A percentile compares a stretch with the other conserved stretches of the same genome.
These are phyloP conservation scores for human (Homo sapiens) DNA, from an alignment of 2,113 vertebrate genomes.

Conservation along the genomic window GRCh38 chr3:47844501-47845000, in stretches of 20 bases:
- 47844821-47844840: background rate
- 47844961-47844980: background rate
- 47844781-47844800: background rate
- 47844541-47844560: background rate
- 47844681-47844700: background rate
- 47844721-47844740: background rate
- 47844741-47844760: too few species aligned
- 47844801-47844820: background rate
- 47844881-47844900: background rate
- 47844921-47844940: background rate
- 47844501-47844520: too few species aligned
- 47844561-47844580: background rate
- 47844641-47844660: background rate
- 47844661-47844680: background rate
- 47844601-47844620: background rate
- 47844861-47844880: fast-evolving
- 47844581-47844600: background rate
- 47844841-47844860: background rate
- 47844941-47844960: background rate
- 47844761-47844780: background rate
- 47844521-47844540: background rate
- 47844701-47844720: too few species aligned
- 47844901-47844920: background rate
- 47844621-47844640: background rate
- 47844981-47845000: too few species aligned